Conservation (phyloP, 1,140 invertebrate genomes). For the Eulimnadia texana region DNA sequence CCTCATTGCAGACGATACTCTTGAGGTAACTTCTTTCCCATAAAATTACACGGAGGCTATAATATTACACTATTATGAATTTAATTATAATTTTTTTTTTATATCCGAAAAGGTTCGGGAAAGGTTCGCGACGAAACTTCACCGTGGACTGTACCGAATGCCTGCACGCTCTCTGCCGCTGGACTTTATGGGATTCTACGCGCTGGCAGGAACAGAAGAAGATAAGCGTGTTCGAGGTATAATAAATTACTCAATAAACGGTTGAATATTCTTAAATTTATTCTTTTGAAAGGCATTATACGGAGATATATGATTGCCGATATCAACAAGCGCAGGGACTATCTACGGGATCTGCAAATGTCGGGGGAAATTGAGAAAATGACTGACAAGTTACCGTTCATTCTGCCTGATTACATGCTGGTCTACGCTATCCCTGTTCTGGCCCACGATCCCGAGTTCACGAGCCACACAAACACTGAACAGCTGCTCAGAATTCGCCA, state of each 20-base stretch:
- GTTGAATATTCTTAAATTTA: no score
- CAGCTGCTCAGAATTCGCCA: conserved; percentile 61
- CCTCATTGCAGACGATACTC: conserved; percentile 44
- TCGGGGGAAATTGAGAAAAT: conserved; percentile 45
- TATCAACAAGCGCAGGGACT: conserved; percentile 77
- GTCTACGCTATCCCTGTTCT: conserved; percentile 87
- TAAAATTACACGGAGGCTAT: no score
- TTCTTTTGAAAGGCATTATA: conserved; percentile 7
- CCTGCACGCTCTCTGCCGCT: conserved; percentile 63
- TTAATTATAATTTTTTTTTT: no score
- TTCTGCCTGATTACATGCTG: conserved; percentile 89
- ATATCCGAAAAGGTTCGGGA: conserved; percentile 61
- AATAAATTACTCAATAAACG: no score
- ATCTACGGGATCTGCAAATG: conserved; percentile 60
- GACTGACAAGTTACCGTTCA: conserved; percentile 59
- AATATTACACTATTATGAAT: no score
- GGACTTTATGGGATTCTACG: conserved; percentile 94
- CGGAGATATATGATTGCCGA: conserved; percentile 62
- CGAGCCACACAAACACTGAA: conserved; percentile 50
- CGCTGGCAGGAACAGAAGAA: conserved; percentile 66
- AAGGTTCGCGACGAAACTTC: conserved; percentile 75
- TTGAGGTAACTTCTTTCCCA: background rate
- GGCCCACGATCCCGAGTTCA: conserved; percentile 75
- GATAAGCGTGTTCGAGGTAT: conserved; percentile 53
- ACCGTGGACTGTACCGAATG: conserved; percentile 69